A percentile compares a stretch with the other conserved stretches of the same genome.
These are phyloP conservation scores for Drosophila saltans DNA, from an alignment of 1,140 invertebrate species.

Conservation along the genomic window DNA sequence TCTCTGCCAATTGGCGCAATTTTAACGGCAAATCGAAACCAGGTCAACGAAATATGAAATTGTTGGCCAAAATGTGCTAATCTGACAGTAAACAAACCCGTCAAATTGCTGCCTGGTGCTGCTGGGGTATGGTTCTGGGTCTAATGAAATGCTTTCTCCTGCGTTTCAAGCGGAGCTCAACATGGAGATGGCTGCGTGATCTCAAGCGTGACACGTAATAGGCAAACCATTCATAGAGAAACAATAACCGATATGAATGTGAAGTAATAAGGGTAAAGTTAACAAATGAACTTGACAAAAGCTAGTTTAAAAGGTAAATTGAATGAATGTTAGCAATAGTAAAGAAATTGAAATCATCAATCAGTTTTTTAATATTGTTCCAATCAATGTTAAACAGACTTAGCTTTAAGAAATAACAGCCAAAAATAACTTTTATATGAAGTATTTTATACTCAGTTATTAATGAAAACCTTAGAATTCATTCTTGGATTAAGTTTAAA, in stretches of 20 bases:
- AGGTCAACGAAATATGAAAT: conserved; percentile 41
- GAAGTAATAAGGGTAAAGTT: too few species aligned
- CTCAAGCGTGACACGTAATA: background rate
- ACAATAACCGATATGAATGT: background rate
- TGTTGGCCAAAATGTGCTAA: conserved; percentile 31
- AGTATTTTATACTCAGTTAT: background rate
- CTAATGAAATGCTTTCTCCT: conserved; percentile 30
- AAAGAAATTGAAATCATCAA: too few species aligned
- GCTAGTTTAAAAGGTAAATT: too few species aligned
- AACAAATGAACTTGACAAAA: too few species aligned
- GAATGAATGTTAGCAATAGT: too few species aligned
- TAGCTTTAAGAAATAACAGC: too few species aligned
- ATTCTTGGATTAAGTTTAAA: background rate
- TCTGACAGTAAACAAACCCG: conserved; percentile 21
- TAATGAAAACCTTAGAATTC: background rate
- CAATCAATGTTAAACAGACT: too few species aligned
- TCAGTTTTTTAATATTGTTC: too few species aligned
- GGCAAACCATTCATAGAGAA: background rate
- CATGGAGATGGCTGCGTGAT: conserved; percentile 10
- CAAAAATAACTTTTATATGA: background rate
- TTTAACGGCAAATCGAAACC: conserved; percentile 42
- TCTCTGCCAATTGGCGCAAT: conserved; percentile 38
- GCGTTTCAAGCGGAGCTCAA: background rate
- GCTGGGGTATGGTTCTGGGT: conserved; percentile 2
- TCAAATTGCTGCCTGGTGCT: conserved; percentile 13